Percentiles rank a stretch among this genome's conserved stretches.
phyloP scores from a whole-genome alignment of 2,113 vertebrate species.

The Pontoporia blainvillei region DNA sequence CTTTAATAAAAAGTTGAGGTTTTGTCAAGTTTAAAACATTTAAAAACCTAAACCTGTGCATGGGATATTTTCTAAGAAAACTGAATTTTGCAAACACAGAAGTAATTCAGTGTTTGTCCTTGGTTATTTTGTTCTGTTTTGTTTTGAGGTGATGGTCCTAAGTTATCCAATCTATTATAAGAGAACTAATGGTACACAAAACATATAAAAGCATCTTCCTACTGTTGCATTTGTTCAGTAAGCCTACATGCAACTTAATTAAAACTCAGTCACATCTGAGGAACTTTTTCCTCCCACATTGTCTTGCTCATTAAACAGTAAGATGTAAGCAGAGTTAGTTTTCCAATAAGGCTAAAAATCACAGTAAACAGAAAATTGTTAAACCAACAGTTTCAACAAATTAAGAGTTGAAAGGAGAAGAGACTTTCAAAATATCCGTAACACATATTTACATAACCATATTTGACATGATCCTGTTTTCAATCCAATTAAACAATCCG shows the following conservation, averaged over 20 bases:
- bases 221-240: neutral
- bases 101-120: neutral
- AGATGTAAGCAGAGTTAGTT: neutral
- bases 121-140: neutral
- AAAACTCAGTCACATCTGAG: conserved; percentile 18
- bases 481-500: conserved; percentile 26
- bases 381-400: conserved; percentile 29
- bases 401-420: neutral
- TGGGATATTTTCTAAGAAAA: neutral
- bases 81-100: neutral
- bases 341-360: conserved; percentile 26
- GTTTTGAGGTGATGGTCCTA: neutral
- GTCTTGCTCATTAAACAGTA: neutral
- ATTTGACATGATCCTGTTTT: conserved; percentile 3
- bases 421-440: conserved; percentile 18
- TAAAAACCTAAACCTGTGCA: neutral
- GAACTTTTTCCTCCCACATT: neutral
- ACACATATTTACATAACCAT: neutral
- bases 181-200: neutral
- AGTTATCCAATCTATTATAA: neutral
- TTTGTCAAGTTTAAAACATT: neutral
- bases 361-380: neutral
- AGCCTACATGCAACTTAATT: conserved; percentile 23
- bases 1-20: neutral
- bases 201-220: neutral